Conservation (phyloP, 2,888 invertebrate species). For the Phyto melanocephala region DNA sequence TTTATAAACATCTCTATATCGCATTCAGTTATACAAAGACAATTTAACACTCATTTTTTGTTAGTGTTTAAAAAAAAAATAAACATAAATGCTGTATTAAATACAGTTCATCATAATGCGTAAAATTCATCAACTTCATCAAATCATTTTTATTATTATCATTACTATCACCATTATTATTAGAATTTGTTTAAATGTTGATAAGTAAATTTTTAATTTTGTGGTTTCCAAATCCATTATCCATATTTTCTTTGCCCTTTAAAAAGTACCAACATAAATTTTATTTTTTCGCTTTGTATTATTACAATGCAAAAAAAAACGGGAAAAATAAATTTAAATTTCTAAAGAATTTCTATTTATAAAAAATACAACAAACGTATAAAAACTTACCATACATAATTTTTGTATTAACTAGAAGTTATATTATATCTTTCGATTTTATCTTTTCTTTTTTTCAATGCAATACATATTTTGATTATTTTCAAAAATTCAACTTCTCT, state of each 20-base stretch:
- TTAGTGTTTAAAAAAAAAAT: background rate
- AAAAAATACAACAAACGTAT: background rate
- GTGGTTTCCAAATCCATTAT: background rate
- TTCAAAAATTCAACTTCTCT: conserved; percentile 12
- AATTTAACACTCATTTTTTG: background rate
- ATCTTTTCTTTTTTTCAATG: conserved; percentile 1
- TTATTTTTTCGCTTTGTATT: conserved; percentile 21
- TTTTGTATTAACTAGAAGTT: conserved; percentile 26
- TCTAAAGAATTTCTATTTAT: conserved; percentile 10
- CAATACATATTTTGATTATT: background rate
- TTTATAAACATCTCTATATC: background rate
- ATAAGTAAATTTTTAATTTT: conserved; percentile 7
- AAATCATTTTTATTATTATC: background rate
- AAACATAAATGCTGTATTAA: conserved; percentile 24
- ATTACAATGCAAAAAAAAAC: background rate
- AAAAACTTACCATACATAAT: conserved; percentile 15
- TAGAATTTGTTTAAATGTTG: conserved; percentile 23
- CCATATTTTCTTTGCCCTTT: background rate
- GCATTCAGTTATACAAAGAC: background rate
- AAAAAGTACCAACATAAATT: background rate
- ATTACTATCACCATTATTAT: background rate
- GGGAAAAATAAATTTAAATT: background rate
- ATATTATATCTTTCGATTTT: background rate
- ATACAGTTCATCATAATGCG: conserved; percentile 25
- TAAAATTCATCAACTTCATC: conserved; percentile 4